Base-by-base conservation (phyloP, 1,140 invertebrate species). In the Drosophila oshimai region DNA sequence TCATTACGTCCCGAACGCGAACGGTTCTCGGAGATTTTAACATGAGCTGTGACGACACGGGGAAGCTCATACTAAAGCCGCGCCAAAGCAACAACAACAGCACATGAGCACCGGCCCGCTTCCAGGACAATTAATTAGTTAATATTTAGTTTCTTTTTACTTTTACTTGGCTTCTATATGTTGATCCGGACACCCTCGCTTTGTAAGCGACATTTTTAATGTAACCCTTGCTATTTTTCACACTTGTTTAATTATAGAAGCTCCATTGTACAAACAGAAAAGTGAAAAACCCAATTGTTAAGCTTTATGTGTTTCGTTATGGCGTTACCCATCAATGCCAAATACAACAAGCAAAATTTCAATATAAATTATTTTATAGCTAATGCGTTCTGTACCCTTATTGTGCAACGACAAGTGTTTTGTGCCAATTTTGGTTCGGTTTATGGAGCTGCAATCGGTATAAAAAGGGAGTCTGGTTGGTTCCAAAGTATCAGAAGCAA, bases 21-120 rank as follows among this genome's bases (percentile, higher is more conserved):
- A 94, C 93, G 33, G 98, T 99, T 0, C 93, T 99, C 20, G 94
- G 94, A 28, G 98, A 99, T 91, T 99, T 99, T 90, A 99, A 98
- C 91, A 98, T 99, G 97, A 98, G 97, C 39, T 99, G 97, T 92
- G 98, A 99, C 92, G 98, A 99, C 89, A 98, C 97, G 50, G 97
- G 97, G 64, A 97, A 97, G 91, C 92, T 98, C 10, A 97, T 98
- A 70, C 91, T 98, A 0, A 97, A 97, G 90, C 96, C 96, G 4
- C 91, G 95, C 44, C 95, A 95, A 10, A 93, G 70, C 18, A 84
- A 94, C 20, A 92, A 91, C 71, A 90, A 87, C 68, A 79, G 61
- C 44, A 61, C 81, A 62, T 87, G 55, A 88, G 68, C 13, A 20
- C 6, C 18, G 24, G 15, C 26, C 12, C 22, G 28, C 24, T 39